Conservation (phyloP, 2,797 vertebrate genomes). For the Cirrhinus molitorella region DNA sequence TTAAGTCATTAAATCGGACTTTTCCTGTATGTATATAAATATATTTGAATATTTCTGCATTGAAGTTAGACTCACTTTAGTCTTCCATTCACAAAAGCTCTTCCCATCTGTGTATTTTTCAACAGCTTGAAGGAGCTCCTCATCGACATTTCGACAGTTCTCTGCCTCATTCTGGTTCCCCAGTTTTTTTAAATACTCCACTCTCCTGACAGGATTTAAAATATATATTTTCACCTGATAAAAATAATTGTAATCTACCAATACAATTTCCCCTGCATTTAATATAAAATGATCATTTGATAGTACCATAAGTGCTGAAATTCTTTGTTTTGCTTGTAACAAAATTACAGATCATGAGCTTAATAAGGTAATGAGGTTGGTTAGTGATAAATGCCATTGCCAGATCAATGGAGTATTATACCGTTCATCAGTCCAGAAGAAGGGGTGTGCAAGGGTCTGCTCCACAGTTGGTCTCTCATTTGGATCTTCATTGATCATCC, state of each 20-base stretch:
- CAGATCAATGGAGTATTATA: neutral
- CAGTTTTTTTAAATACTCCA: slow-evolving; percentile 62
- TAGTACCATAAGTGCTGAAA: neutral
- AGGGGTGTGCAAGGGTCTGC: slow-evolving; percentile 70
- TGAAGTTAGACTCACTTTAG: slow-evolving; percentile 57
- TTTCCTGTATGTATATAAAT: too few relatives aligned
- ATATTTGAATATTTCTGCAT: too few relatives aligned
- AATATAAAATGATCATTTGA: too few relatives aligned
- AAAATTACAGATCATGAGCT: too few relatives aligned
- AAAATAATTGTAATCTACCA: neutral
- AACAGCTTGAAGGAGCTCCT: slow-evolving; percentile 49
- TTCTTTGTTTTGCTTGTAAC: too few relatives aligned
- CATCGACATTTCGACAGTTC: slow-evolving; percentile 48
- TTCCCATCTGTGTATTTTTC: slow-evolving; percentile 41
- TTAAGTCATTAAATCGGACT: too few relatives aligned
- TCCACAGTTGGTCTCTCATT: slow-evolving; percentile 65
- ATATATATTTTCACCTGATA: neutral
- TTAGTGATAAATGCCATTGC: neutral
- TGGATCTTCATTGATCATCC: slow-evolving; percentile 69
- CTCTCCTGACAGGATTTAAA: slow-evolving; percentile 55
- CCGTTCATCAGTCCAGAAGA: slow-evolving; percentile 66
- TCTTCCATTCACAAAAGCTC: slow-evolving; percentile 67
- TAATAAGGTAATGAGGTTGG: too few relatives aligned
- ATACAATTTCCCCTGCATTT: neutral
- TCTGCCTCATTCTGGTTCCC: slow-evolving; percentile 55